Base-by-base conservation (phyloP, 1,140 invertebrate species). In the Euborellia annulipes region DNA sequence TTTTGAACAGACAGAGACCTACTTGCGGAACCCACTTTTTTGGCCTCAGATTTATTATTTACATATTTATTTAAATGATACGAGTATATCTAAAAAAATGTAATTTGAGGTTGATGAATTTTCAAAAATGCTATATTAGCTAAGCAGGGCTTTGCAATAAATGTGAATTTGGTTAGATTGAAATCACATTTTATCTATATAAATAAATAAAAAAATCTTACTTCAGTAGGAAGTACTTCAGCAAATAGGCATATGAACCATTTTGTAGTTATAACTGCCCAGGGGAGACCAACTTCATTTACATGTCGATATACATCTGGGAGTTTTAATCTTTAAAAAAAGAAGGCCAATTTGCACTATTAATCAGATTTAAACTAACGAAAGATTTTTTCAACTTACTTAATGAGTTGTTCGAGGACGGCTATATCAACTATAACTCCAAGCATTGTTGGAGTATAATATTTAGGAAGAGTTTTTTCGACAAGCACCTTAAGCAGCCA, bases 171-270 rank as follows among this genome's bases (percentile, higher is more conserved):
- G n/a, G n/a, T n/a, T n/a, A n/a, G n/a, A 36, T 36, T 36, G 30
- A 42, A 41, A 36, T 37, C 32, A 37, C 3, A 50, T 34, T 32
- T 30, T 16, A 38, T 36, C 42, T 45, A 21, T 17, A 3, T 6
- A 19, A 16, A 6, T 39, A 36, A 46, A 13, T 6, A 30, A 36
- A 50, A 36, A 43, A 22, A 14, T 47, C 48, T 58, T 63, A 80
- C 78, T 66, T 94, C 89, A 46, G 83, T 80, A 11, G 88, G 89
- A 41, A 93, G 68, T 47, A 92, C 86, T 68, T 94, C 90, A 38
- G 82, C 84, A 64, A 82, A 93, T 7, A 92, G 64, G 60, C 90
- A 94, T 52, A 94, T 80, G 63, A 94, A 92, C 89, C 89, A 94
- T 64, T 93, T 93, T 38, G 86, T 91, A 23, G 79, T 79, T 49